Percentiles rank a stretch among this genome's conserved stretches.
Conservation (phyloP, 30 jellyfish, hydroid and myxozoan genomes). For the Catostylus mosaicus region DNA sequence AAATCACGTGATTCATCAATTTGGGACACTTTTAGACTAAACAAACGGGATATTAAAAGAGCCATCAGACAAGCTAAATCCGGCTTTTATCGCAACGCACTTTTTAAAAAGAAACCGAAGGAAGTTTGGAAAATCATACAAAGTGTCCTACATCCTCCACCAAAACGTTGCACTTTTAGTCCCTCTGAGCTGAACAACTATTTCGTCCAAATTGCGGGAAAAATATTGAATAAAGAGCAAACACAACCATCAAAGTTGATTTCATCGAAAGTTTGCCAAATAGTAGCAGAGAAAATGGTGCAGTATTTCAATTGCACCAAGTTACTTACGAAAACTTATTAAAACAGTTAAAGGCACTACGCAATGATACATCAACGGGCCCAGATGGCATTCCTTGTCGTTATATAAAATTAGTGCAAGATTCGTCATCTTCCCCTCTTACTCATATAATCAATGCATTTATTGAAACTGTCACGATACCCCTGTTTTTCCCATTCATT, state of each 20-base stretch:
- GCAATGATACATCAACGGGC: slow-evolving; percentile 13
- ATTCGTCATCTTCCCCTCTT: neutral
- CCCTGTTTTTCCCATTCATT: too few relatives aligned
- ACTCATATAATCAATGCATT: slow-evolving; percentile 13
- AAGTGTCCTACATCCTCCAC: slow-evolving; percentile 30
- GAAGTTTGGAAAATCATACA: slow-evolving; percentile 22
- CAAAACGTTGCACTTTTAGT: slow-evolving; percentile 21
- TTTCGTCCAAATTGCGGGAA: slow-evolving; percentile 17
- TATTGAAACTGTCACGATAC: too few relatives aligned
- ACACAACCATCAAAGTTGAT: slow-evolving; percentile 11
- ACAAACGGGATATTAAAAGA: slow-evolving; percentile 18
- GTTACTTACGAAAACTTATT: slow-evolving; percentile 3
- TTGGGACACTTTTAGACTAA: slow-evolving; percentile 24
- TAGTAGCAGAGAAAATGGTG: neutral
- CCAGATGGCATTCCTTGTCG: slow-evolving; percentile 2
- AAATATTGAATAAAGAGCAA: slow-evolving; percentile 9
- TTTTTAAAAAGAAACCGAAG: neutral
- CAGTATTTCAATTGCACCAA: slow-evolving; percentile 1
- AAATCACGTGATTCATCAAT: slow-evolving; percentile 26
- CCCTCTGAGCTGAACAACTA: slow-evolving; percentile 23
- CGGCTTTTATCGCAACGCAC: neutral
- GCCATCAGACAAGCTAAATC: neutral
- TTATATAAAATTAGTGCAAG: neutral
- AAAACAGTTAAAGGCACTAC: too few relatives aligned
- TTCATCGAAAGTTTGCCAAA: slow-evolving; percentile 3